Base-by-base conservation (phyloP, 2,888 invertebrate genomes). In the Temnothorax rugatulus region DNA sequence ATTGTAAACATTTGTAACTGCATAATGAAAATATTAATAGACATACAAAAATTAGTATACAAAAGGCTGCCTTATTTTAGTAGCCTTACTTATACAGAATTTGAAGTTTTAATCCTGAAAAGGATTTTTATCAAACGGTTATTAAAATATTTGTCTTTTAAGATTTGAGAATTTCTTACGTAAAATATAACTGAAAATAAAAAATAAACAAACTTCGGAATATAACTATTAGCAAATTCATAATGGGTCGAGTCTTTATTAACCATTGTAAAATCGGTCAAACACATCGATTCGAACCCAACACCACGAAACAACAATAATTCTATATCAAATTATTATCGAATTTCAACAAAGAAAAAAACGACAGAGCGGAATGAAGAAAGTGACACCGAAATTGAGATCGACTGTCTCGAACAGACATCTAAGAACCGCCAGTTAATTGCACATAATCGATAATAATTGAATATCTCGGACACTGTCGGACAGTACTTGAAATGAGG, bases 361-460 rank as follows among this genome's bases (percentile, higher is more conserved):
- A 18, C 4, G 15, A 2, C n/a, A n/a, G 18, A 29, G 13, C 8
- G 52, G 21, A 25, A 47, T 15, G 41, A 68, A 54, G 11, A 73
- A 75, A 82, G 54, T 21, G 83, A 66, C 52, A 64, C 11, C 34
- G 29, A 66, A 81, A 69, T 84, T 84, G 50, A 71, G 57, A 66
- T 9, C 63, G 38, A 82, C 64, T 50, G 54, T 47, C 79, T 79
- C 13, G 44, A 41, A 52, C 57, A 29, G 57, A 83, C 73, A 59
- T 84, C 85, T 71, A 84, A 83, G 83, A 73, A 74, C 54, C 11
- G 66, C 68, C 74, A 76, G 69, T 82, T 90, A 91, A 91, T 90
- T 84, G 89, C 87, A 66, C 84, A 86, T 88, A 88, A 91, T 91
- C 91, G 91, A 89, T 91, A 88, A 90, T 91, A 90, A 92, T 92